Base-by-base conservation (phyloP, 2,888 invertebrate species). In the Saturnia japonica region DNA sequence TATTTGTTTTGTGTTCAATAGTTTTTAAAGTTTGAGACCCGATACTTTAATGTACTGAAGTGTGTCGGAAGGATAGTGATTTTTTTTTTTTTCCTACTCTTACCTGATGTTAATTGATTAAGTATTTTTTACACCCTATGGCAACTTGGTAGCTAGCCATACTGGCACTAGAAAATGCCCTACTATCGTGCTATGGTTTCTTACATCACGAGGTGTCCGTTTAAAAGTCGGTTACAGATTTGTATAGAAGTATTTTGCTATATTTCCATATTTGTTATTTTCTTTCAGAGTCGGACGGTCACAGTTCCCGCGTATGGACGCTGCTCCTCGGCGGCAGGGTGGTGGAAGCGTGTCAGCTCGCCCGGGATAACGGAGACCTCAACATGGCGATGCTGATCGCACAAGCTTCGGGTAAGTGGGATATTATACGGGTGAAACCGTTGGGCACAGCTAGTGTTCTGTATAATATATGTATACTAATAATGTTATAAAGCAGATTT, bases 381-480 rank as follows among this genome's bases (percentile, higher is more conserved):
- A 87, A 93, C 72, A 86, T 92, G 88, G 91, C 94, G 0, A 72
- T 84, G 0, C 80, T 93, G 0, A 76, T 94, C 45, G 90, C 90
- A 0, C 94, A 90, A 76, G 87, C 88, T 0, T 80, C 83, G 0
- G 90, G 92, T 91, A n/a, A 84, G 85, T 80, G 19, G 4, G 11
- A 22, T 9, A 8, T 54, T 54, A 19, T 19, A 47, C 6, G 6
- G 16, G 1, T n/a, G n/a, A n/a, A n/a, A n/a, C n/a, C n/a, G n/a
- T n/a, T n/a, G n/a, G n/a, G n/a, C n/a, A n/a, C n/a, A n/a, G n/a
- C n/a, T n/a, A n/a, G n/a, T n/a, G n/a, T n/a, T n/a, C n/a, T n/a
- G n/a, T n/a, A n/a, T n/a, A n/a, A n/a, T n/a, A 6, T 47, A 19
- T 47, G 19, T 34, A 4, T 34, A 34, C 6, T 6, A 34, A 34